Evolutionary conservation across 2,888 invertebrate species (phyloP), one percentile per base, ranked within the genome.

Genomic region (Tenthredo scrophulariae): DNA sequence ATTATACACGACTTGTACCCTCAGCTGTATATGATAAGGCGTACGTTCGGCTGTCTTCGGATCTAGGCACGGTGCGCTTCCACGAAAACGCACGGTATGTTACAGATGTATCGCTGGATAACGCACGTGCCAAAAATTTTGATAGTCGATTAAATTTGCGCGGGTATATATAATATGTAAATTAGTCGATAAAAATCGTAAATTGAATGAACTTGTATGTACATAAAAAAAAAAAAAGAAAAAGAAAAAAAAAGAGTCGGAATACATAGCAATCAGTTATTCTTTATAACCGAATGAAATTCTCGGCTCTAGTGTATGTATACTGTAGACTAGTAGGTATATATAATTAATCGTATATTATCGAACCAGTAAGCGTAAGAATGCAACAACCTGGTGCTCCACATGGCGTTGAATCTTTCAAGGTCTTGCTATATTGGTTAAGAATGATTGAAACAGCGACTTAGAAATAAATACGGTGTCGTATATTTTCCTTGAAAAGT

Each of bases 311-410:
- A 7, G 50, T 26, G n/a, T 37, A 37, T 29, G 29, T 29, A 29
- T 29, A 37, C 33, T 7, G 7, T 37, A 37, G 6, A 37, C 37
- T 37, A 37, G 37, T n/a, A n/a, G n/a, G n/a, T n/a, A 7, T 37
- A 37, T 46, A 29, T 50, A 54, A 50, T 77, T 77, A 54, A 77
- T 77, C 29, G 54, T 7, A 77, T 77, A 77, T 77, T 54, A 50
- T 54, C 77, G 15, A 40, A 77, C 18, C 54, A 18, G 54, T 54
- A 50, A 18, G 77, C 33, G 29, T 77, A 54, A 77, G 50, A 77
- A 77, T 77, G 77, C 54, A 13, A 22, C 13, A 43, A 43, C 37
- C 70, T 26, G 33, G 15, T 67, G 67, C 67, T 67, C 67, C 18
- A 67, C 18, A 67, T 67, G 33, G 18, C 43, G 43, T 22, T 74